Evolutionary conservation across 2,797 vertebrate species (phyloP).

Genomic region (Myotis daubentonii): DNA sequence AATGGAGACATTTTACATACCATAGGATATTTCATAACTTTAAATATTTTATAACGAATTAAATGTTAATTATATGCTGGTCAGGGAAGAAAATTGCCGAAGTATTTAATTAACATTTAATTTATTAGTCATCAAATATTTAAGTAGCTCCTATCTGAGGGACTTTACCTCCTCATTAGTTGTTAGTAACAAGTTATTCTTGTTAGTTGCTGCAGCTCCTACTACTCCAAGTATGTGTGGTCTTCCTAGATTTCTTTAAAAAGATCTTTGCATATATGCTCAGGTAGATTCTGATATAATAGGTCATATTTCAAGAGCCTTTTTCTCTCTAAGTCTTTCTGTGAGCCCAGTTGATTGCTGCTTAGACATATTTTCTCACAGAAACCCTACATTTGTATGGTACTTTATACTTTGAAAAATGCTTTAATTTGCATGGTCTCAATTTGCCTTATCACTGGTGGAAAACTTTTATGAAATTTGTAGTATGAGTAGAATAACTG

Average conservation of each 20-base stretch:
- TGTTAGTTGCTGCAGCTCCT: conserved; percentile 46
- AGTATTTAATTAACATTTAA: conserved; percentile 89
- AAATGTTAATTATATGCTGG: conserved; percentile 89
- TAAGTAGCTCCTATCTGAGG: conserved; percentile 82
- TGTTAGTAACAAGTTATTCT: conserved; percentile 62
- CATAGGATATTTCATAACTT: conserved; percentile 87
- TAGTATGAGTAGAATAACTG: background rate
- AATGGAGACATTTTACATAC: conserved; percentile 84
- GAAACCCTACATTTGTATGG: background rate
- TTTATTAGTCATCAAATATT: conserved; percentile 90
- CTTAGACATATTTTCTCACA: background rate
- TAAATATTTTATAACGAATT: conserved; percentile 90
- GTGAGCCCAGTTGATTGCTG: background rate
- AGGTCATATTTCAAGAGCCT: background rate
- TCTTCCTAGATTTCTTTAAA: conserved; percentile 28
- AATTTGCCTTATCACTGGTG: background rate
- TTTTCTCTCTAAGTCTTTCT: background rate
- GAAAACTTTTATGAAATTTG: background rate
- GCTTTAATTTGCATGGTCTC: background rate
- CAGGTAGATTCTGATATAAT: background rate
- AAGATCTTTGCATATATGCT: background rate
- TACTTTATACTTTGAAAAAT: conserved; percentile 50
- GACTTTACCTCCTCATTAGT: conserved; percentile 79
- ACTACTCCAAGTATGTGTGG: background rate
- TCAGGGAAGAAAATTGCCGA: conserved; percentile 85